Evolutionary conservation across 2,113 vertebrate genomes (phyloP).

Genomic region (Thinocorus orbignyianus): DNA sequence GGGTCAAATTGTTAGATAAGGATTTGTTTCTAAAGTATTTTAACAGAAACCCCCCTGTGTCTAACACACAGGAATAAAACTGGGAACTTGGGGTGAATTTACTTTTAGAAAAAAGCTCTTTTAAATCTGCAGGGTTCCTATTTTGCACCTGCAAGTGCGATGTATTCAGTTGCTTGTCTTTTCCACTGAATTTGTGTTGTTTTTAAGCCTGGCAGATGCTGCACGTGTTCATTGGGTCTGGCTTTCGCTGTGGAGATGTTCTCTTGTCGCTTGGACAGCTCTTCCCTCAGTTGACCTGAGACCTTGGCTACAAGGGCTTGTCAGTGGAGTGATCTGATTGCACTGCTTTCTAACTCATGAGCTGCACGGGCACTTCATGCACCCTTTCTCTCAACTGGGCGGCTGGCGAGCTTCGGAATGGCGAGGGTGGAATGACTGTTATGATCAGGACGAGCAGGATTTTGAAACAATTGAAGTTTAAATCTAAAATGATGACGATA

Average conservation of each 20-base stretch:
- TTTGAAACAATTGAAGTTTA: constrained; percentile 68
- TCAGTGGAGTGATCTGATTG: background rate
- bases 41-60: background rate
- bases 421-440: background rate
- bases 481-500: constrained; percentile 43
- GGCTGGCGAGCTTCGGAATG: background rate
- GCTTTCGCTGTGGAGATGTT: background rate
- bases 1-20: background rate
- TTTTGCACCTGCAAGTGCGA: constrained; percentile 53
- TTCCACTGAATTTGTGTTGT: background rate
- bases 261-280: background rate
- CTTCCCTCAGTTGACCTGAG: background rate
- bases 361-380: constrained; percentile 36
- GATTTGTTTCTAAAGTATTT: background rate
- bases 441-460: background rate
- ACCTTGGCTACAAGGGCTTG: background rate
- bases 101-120: background rate
- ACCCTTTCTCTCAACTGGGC: background rate
- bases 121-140: background rate
- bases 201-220: background rate
- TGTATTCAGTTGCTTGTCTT: background rate
- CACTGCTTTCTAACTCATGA: background rate
- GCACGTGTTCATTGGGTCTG: background rate
- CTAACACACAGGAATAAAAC: background rate
- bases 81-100: background rate